Conservation (phyloP, 92 coral and sea anemone genomes). For the Bergia sp. region DNA sequence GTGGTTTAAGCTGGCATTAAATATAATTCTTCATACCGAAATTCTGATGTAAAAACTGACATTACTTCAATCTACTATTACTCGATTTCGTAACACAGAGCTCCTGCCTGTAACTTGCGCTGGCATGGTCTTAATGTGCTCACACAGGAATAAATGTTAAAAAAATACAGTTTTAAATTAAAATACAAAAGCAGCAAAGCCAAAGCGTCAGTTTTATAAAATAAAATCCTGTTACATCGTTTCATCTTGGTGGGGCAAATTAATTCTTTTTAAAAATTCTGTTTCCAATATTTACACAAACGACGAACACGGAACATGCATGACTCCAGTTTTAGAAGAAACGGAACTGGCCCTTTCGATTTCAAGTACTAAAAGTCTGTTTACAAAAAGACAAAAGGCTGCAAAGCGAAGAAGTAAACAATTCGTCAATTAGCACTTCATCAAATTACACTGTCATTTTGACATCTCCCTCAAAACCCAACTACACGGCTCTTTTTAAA, state of each 20-base stretch:
- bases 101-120: neutral
- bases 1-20: too few relatives aligned
- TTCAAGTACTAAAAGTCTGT: neutral
- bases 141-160: neutral
- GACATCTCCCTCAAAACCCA: neutral
- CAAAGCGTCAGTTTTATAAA: neutral
- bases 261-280: too few relatives aligned
- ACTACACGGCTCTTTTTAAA: too few relatives aligned
- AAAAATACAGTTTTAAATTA: neutral
- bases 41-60: too few relatives aligned
- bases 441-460: slow-evolving; percentile 2
- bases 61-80: too few relatives aligned
- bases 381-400: neutral
- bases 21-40: too few relatives aligned
- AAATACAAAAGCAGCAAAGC: neutral
- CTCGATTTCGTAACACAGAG: too few relatives aligned
- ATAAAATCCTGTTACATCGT: neutral
- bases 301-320: too few relatives aligned
- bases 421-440: neutral
- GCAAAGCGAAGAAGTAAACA: neutral
- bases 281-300: neutral
- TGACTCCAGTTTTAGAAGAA: neutral
- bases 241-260: neutral
- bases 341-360: neutral
- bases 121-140: neutral